These are phyloP conservation scores for Vollenhovia emeryi DNA, from an alignment of 1,140 invertebrate species.

Conservation along the genomic window DNA sequence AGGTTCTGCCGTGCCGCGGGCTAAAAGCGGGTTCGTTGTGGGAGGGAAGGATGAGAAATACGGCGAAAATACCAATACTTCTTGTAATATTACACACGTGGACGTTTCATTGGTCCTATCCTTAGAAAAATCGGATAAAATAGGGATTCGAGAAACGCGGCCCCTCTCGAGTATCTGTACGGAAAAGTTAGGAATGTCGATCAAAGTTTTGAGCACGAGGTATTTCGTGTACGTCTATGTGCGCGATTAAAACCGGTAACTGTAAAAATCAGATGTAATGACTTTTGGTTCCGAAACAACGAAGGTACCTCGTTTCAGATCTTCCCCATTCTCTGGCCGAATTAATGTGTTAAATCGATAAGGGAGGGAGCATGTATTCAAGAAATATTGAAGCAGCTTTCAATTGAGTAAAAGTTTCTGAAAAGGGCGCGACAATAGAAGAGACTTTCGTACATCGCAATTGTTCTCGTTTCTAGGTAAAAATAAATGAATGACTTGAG, in stretches of 20 bases:
- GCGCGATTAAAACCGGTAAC: background rate
- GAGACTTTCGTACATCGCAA: background rate
- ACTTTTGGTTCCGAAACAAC: background rate
- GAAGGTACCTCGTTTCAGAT: background rate
- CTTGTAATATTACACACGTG: background rate
- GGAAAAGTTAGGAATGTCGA: background rate
- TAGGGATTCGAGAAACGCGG: background rate
- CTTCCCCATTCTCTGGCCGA: background rate
- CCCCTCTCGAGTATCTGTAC: background rate
- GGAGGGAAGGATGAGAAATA: background rate
- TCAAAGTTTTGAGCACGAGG: background rate
- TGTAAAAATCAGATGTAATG: background rate
- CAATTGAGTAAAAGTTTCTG: background rate
- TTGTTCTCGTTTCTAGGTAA: background rate
- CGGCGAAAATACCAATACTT: background rate
- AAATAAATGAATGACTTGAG: slow-evolving; percentile 35
- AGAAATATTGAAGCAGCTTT: background rate
- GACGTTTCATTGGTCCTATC: background rate
- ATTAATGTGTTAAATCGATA: background rate
- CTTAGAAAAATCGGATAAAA: background rate
- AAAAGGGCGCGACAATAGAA: background rate
- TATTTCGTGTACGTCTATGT: background rate
- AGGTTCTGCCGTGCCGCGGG: background rate
- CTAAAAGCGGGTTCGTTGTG: background rate
- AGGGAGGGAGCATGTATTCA: background rate